These are phyloP conservation scores for Bujurquina vittata DNA, from an alignment of 2,113 vertebrate genomes.

Conservation along the genomic window DNA sequence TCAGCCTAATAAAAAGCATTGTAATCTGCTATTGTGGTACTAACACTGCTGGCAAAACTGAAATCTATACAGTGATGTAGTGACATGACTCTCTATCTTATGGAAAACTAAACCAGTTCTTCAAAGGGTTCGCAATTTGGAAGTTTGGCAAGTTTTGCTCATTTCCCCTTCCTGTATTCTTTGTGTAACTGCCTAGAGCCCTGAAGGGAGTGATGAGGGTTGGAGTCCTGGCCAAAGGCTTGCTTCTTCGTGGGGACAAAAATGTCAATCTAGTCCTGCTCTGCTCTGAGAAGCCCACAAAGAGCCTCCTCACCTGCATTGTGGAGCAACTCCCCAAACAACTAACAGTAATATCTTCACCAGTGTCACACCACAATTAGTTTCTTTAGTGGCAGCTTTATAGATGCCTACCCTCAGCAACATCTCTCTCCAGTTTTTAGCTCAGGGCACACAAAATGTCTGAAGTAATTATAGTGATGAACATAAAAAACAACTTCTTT, in stretches of 20 bases:
- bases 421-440: background rate
- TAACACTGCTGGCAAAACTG: no score
- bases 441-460: background rate
- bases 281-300: slow-evolving; percentile 94
- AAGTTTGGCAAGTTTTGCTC: background rate
- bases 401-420: background rate
- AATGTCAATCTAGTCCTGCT: slow-evolving; percentile 95
- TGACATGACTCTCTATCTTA: fast-evolving
- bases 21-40: no score
- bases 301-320: slow-evolving; percentile 87
- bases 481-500: background rate
- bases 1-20: no score
- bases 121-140: fast-evolving
- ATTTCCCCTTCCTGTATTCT: background rate
- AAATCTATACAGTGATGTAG: background rate
- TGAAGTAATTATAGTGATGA: background rate
- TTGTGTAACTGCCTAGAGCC: slow-evolving; percentile 77
- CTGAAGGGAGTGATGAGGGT: slow-evolving; percentile 97
- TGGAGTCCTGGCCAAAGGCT: slow-evolving; percentile 95
- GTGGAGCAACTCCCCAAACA: slow-evolving; percentile 96
- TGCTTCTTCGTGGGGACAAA: slow-evolving; percentile 93
- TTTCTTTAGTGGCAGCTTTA: background rate
- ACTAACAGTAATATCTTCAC: slow-evolving; percentile 85
- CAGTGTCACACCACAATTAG: background rate
- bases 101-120: fast-evolving